phyloP scores from a whole-genome alignment of 2,113 vertebrate genomes.

The Pachypanchax playfairii region DNA sequence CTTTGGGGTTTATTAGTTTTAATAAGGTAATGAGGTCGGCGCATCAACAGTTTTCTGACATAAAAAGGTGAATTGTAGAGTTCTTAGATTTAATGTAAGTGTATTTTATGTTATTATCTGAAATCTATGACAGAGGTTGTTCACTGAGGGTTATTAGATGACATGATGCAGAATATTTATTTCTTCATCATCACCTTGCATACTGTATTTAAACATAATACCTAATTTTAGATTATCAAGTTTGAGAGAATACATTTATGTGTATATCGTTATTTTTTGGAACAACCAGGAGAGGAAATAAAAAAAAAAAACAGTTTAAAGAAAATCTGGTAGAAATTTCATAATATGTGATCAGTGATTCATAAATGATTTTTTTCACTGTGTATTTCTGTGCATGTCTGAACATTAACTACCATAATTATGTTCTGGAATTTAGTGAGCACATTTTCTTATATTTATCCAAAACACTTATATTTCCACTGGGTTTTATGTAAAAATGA shows the following conservation, averaged over 20 bases:
- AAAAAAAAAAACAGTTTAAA: neutral
- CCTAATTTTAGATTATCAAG: no score
- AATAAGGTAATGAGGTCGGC: conserved; percentile 24
- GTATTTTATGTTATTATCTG: neutral
- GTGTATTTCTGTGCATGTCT: no score
- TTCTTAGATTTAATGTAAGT: conserved; percentile 25
- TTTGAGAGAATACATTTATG: no score
- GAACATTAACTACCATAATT: no score
- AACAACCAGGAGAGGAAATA: neutral
- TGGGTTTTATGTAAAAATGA: neutral
- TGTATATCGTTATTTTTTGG: no score
- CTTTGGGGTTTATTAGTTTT: conserved; percentile 37
- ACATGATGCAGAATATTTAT: neutral
- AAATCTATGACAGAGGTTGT: conserved; percentile 4
- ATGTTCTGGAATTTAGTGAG: neutral
- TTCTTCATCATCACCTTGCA: no score
- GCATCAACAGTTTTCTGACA: conserved; percentile 15
- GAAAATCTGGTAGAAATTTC: neutral
- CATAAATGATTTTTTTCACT: no score
- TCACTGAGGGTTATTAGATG: neutral
- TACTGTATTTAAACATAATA: no score
- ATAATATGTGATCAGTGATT: no score
- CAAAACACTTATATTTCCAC: neutral
- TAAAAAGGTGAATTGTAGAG: conserved; percentile 15
- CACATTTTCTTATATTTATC: neutral